Base-by-base conservation (phyloP, 2,888 invertebrate genomes). In the Zygothrica quintamaculata region DNA sequence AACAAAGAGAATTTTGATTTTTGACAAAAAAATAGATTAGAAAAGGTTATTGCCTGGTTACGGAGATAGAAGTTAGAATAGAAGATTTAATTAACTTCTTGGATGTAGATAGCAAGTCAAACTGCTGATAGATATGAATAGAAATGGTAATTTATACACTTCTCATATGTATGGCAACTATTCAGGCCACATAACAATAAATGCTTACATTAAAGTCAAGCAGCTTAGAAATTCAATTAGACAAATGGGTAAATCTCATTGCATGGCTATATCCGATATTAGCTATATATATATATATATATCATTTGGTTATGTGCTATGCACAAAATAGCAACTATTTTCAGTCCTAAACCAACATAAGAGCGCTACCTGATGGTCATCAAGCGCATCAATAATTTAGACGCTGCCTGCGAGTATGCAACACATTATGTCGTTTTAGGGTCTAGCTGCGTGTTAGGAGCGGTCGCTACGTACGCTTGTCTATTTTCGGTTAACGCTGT, bases 201-300 rank as follows among this genome's bases (percentile, higher is more conserved):
- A 61, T 62, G 46, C 47, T 0, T 6, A 13, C 11, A 40, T 55
- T 47, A 33, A 16, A 16, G 3, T 7, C 6, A 0, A 9, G 9
- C 1, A 15, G 33, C 57, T 36, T 25, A 69, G 69, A 69, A 85
- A 82, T 85, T 79, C 80, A 85, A 80, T 80, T 85, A 82, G 65
- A 70, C 52, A 85, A 80, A 85, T 80, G 65, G 62, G 53, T 44
- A n/a, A 53, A 51, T 53, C n/a, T n/a, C 43, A 42, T 40, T 50
- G 18, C 18, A 22, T 22, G 5, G 18, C 2, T 9, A 29, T 5
- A 29, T 29, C 7, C 29, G 29, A 9, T 2, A 29, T 9, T 43
- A 13, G 3, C n/a, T n/a, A n/a, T n/a, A n/a, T n/a, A n/a, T n/a
- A n/a, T n/a, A n/a, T n/a, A n/a, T n/a, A n/a, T n/a, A 25, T 4